Evolutionary conservation across 2,888 invertebrate species (phyloP).

Genomic region (Patella caerulea): DNA sequence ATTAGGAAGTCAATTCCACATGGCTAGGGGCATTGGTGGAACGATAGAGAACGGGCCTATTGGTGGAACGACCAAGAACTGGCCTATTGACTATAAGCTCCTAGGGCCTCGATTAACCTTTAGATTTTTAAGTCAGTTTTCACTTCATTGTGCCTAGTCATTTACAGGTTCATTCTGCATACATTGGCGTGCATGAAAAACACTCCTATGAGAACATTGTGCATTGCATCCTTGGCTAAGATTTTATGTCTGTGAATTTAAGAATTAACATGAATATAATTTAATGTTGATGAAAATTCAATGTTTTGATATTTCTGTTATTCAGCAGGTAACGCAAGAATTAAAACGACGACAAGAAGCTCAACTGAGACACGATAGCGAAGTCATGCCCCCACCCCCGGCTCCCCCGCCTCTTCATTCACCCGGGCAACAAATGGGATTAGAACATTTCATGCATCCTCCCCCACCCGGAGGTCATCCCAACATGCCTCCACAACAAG

Average conservation of each 20-base stretch:
- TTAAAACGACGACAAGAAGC: constrained; percentile 40
- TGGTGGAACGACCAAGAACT: no score
- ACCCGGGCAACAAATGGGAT: constrained; percentile 28
- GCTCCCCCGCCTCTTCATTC: constrained; percentile 44
- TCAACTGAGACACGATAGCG: constrained; percentile 40
- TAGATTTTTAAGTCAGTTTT: not conserved
- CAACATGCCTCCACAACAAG: constrained; percentile 14
- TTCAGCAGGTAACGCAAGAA: constrained; percentile 46
- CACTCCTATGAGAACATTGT: no score
- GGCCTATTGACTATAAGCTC: no score
- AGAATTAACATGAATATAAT: constrained; percentile 7
- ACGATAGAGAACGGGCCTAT: no score
- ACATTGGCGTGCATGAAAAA: no score
- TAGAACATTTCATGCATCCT: constrained; percentile 18
- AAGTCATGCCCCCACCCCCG: constrained; percentile 51
- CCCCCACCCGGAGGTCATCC: constrained; percentile 27
- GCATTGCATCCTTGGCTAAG: no score
- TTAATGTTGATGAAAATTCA: constrained; percentile 9
- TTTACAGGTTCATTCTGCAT: no score
- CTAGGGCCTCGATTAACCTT: not conserved
- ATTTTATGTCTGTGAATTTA: not conserved
- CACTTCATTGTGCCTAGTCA: no score
- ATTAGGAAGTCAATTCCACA: no score
- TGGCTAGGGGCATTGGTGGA: no score
- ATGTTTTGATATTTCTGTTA: no score